Conservation (phyloP, 2,888 invertebrate species). For the Heliconius cydno region DNA sequence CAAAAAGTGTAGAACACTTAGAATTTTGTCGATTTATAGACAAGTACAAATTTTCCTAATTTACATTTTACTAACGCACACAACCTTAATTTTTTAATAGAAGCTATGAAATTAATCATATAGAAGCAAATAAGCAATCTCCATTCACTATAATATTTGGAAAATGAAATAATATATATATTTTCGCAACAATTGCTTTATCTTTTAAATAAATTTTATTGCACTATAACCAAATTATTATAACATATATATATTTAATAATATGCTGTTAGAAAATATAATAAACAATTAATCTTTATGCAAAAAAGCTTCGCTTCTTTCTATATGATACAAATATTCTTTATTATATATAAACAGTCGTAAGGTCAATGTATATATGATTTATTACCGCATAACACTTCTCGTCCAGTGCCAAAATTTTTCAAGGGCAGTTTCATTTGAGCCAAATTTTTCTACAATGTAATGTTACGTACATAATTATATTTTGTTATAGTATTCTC, state of each 20-base stretch:
- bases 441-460: conserved; percentile 18
- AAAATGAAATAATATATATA: too few relatives aligned
- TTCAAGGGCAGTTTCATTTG: conserved; percentile 8
- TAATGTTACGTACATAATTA: conserved; percentile 11
- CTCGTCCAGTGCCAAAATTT: conserved; percentile 23
- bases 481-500: conserved; percentile 23
- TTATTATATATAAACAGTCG: background rate
- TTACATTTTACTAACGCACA: background rate
- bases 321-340: background rate
- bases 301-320: background rate
- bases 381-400: background rate
- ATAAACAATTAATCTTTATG: too few relatives aligned
- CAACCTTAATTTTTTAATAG: background rate
- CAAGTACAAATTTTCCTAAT: background rate
- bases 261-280: too few relatives aligned
- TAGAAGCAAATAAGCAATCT: background rate
- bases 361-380: conserved; percentile 1
- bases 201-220: too few relatives aligned
- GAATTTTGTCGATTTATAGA: background rate
- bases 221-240: too few relatives aligned
- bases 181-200: too few relatives aligned
- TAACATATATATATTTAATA: too few relatives aligned
- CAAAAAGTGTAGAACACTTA: background rate
- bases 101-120: background rate
- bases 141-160: background rate